A percentile compares a stretch with the other conserved stretches of the same genome.
Evolutionary conservation across 1,140 invertebrate genomes (phyloP).

Genomic region (Rhynchophorus ferrugineus): DNA sequence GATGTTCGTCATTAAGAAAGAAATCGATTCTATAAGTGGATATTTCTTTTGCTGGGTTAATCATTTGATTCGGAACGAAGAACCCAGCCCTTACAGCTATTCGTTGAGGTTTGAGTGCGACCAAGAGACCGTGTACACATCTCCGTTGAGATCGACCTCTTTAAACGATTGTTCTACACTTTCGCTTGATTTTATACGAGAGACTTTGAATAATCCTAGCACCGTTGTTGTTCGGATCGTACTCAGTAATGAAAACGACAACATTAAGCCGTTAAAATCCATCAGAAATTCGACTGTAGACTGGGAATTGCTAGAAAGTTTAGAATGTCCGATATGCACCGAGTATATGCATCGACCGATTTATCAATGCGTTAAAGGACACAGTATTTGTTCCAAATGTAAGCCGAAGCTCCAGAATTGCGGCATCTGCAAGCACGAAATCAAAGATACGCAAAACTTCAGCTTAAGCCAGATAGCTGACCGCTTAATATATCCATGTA

Average conservation of each 20-base stretch:
- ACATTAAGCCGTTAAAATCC: background rate
- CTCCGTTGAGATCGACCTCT: no score
- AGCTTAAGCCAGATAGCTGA: slow-evolving; percentile 22
- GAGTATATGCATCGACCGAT: slow-evolving; percentile 31
- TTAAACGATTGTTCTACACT: slow-evolving; percentile 17
- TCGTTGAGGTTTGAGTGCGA: slow-evolving; percentile 13
- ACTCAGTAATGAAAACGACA: background rate
- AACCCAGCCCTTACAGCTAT: slow-evolving; percentile 17
- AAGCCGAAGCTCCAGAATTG: slow-evolving; percentile 17
- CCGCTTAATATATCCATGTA: slow-evolving; percentile 28
- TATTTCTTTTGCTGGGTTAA: slow-evolving; percentile 20
- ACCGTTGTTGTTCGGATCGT: slow-evolving; percentile 16
- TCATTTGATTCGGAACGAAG: slow-evolving; percentile 10
- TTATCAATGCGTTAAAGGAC: slow-evolving; percentile 29
- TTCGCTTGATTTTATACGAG: slow-evolving; percentile 14
- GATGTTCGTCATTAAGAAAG: slow-evolving; percentile 25
- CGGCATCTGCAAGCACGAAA: slow-evolving; percentile 14
- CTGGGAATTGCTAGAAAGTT: slow-evolving; percentile 18
- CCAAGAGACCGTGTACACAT: slow-evolving; percentile 6
- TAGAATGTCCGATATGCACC: slow-evolving; percentile 33
- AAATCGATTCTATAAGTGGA: slow-evolving; percentile 19
- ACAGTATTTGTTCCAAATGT: slow-evolving; percentile 31
- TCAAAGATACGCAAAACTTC: slow-evolving; percentile 27
- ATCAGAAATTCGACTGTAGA: slow-evolving; percentile 1
- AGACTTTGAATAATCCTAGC: slow-evolving; percentile 17